phyloP scores from a whole-genome alignment of 2,113 vertebrate species.

The Monopterus albus region DNA sequence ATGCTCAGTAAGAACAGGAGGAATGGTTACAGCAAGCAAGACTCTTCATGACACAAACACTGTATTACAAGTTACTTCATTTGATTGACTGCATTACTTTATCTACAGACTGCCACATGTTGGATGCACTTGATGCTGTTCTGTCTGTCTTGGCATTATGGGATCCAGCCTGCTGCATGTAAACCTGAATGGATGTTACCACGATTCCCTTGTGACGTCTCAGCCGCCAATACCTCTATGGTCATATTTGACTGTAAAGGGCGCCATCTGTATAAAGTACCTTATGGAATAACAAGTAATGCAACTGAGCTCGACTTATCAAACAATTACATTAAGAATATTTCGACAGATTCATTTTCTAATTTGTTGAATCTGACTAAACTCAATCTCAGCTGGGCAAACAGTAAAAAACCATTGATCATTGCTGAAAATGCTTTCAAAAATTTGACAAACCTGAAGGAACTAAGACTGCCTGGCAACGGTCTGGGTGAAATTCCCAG shows the following conservation, averaged over 20 bases:
- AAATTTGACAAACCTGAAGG: slow-evolving; percentile 71
- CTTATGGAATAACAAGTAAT: slow-evolving; percentile 67
- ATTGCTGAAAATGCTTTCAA: slow-evolving; percentile 60
- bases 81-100: no score
- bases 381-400: slow-evolving; percentile 71
- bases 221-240: slow-evolving; percentile 8
- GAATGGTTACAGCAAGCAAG: neutral
- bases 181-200: slow-evolving; percentile 40
- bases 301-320: slow-evolving; percentile 77
- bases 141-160: slow-evolving; percentile 33
- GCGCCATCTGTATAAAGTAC: slow-evolving; percentile 70
- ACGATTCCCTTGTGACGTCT: slow-evolving; percentile 78
- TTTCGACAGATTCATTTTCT: slow-evolving; percentile 66
- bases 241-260: slow-evolving; percentile 72
- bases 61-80: neutral
- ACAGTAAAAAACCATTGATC: neutral
- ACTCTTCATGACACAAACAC: neutral
- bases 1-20: neutral
- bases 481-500: slow-evolving; percentile 52
- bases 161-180: slow-evolving; percentile 35
- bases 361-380: slow-evolving; percentile 67
- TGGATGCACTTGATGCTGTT: slow-evolving; percentile 61
- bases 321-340: slow-evolving; percentile 73
- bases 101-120: slow-evolving; percentile 56
- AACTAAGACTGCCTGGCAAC: slow-evolving; percentile 54